Base-by-base conservation (phyloP, 1,140 invertebrate genomes). In the Aplysia californica region DNA sequence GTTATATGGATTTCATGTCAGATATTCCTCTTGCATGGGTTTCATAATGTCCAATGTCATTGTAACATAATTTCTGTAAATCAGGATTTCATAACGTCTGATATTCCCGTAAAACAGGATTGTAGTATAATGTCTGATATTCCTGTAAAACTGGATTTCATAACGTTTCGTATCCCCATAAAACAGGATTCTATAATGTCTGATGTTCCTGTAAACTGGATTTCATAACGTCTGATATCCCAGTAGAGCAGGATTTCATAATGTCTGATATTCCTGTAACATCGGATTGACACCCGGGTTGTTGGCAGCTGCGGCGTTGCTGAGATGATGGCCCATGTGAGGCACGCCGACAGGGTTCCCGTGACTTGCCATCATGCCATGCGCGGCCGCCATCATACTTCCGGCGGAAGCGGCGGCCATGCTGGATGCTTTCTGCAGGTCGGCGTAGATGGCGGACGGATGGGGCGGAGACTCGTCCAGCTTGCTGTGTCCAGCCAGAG, bases 381-480 rank as follows among this genome's bases (percentile, higher is more conserved):
- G 72, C 26, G 50, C 58, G 29, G 58, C 69, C 18, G 69, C 15
- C 61, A 75, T 65, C 72, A 75, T 75, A 75, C 61, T 75, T 44
- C 72, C 72, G 61, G 72, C 61, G 56, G 70, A 72, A 71, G 58
- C 68, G 3, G 70, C 70, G 31, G 72, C 72, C 72, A 75, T 75
- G n/a, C 41, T 75, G 61, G 72, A 75, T 29, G 72, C 72, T 33
- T 75, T 75, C 31, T 75, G 72, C 36, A 75, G 41, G 29, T 75
- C 72, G 26, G 72, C 72, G 41, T 75, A 75, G 72, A 75, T 75
- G 39, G 72, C 72, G 58, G 72, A 65, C 61, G 72, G 72, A 41
- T 75, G 59, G 26, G 72, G 72, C 26, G 72, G 72, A 23, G 64
- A 61, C 26, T 64, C 41, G 23, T 72, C 70, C 55, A 72, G 70